A percentile compares a stretch with the other conserved stretches of the same genome.
Conservation (phyloP, 2,797 vertebrate species). For the Onychomys arenicola region DNA sequence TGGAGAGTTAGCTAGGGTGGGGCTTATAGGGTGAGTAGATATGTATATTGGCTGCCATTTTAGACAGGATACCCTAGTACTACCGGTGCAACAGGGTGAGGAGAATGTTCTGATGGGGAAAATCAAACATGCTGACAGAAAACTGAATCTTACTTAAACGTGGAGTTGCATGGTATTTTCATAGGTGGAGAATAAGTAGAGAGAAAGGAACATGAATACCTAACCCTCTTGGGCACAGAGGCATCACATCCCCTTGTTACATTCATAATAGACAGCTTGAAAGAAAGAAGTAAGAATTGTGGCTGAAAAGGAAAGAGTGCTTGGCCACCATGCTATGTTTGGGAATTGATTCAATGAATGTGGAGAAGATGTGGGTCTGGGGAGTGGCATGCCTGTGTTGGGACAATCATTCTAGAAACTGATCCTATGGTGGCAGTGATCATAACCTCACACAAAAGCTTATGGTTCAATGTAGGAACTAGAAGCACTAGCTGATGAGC, state of each 20-base stretch:
- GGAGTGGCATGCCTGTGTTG: not conserved
- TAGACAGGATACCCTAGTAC: not conserved
- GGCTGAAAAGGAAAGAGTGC: not conserved
- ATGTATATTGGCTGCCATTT: not conserved
- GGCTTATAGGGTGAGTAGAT: not conserved
- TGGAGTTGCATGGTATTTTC: not conserved
- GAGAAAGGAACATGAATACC: not conserved
- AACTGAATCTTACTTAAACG: not conserved
- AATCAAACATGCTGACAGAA: not conserved
- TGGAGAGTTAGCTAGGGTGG: not conserved
- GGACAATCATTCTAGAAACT: not conserved
- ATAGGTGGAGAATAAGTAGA: not conserved
- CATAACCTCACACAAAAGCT: constrained; percentile 33
- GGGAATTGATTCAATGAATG: not conserved
- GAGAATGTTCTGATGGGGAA: not conserved
- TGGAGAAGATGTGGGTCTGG: not conserved
- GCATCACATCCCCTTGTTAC: not conserved
- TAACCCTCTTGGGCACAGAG: not conserved
- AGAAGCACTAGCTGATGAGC: constrained; percentile 66
- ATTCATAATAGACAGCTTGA: not conserved
- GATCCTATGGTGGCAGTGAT: not conserved
- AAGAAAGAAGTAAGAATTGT: not conserved
- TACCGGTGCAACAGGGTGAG: not conserved
- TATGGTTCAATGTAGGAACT: not conserved
- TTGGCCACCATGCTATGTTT: not conserved